Conservation (phyloP, 2,113 vertebrate species). For the Microtus richardsoni region DNA sequence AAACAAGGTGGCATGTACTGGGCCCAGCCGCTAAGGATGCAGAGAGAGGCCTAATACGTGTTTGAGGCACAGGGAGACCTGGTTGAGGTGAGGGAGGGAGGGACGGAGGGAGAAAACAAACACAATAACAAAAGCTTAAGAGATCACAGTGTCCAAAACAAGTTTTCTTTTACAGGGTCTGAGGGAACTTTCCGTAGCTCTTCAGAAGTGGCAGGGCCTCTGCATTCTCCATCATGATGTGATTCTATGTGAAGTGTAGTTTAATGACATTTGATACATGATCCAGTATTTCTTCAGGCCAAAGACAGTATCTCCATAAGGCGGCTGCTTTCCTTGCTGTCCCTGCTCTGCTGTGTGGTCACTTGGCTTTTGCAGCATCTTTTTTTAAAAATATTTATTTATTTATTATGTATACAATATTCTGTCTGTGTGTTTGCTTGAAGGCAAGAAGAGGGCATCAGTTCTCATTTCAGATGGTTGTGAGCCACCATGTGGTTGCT, state of each 20-base stretch:
- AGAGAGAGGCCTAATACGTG: background rate
- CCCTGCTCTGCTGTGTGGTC: background rate
- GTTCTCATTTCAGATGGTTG: no score
- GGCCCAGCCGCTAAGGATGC: background rate
- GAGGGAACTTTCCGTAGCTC: background rate
- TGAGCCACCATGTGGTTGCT: no score
- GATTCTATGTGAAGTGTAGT: background rate
- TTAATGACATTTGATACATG: background rate
- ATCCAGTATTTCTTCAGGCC: background rate
- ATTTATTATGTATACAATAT: no score
- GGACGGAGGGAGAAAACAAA: no score
- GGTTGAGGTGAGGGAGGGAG: rapidly evolving
- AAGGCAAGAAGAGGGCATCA: no score
- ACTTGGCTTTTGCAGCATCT: background rate
- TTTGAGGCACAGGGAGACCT: background rate
- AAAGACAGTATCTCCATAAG: background rate
- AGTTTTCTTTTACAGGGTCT: background rate
- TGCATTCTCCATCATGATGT: background rate
- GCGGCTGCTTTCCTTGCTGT: background rate
- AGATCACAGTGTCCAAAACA: background rate
- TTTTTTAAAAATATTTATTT: no score
- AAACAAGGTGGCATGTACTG: background rate
- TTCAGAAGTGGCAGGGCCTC: background rate
- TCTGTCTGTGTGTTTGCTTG: no score
- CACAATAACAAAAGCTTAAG: background rate